These are phyloP conservation scores for Agriopis leucophaearia DNA, from an alignment of 2,888 invertebrate genomes.

Conservation along the genomic window DNA sequence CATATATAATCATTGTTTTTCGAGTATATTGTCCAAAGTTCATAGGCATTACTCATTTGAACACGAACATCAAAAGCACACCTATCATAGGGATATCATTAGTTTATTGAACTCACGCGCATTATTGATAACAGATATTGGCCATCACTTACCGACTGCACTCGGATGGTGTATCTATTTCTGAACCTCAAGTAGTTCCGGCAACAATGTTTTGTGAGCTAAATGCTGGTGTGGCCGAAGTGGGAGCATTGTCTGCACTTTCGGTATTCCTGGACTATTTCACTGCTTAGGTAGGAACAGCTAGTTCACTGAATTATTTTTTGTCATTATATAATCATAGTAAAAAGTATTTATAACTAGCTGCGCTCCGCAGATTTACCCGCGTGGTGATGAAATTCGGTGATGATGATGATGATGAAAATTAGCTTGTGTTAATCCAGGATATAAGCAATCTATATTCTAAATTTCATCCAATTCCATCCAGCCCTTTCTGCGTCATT, in stretches of 20 bases:
- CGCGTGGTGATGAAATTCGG: too few relatives aligned
- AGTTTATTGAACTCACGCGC: constrained; percentile 47
- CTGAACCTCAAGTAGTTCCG: constrained; percentile 37
- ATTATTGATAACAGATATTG: constrained; percentile 47
- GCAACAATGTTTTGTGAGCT: constrained; percentile 47
- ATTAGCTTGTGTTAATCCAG: too few relatives aligned
- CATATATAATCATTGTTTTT: too few relatives aligned
- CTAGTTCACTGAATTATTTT: too few relatives aligned
- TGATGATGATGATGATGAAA: too few relatives aligned
- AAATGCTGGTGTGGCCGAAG: constrained; percentile 23
- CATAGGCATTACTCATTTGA: not conserved
- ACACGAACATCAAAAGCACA: constrained; percentile 37
- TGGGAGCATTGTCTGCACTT: constrained; percentile 6
- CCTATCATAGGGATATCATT: constrained; percentile 27
- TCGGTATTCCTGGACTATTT: not conserved
- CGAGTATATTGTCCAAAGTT: not conserved
- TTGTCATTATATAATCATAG: too few relatives aligned
- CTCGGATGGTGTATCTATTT: constrained; percentile 43
- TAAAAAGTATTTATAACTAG: too few relatives aligned
- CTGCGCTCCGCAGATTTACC: too few relatives aligned
- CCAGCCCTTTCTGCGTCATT: too few relatives aligned
- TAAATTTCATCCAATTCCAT: too few relatives aligned
- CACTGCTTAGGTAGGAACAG: too few relatives aligned
- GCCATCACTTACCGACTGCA: constrained; percentile 45
- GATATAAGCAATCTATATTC: too few relatives aligned